These are phyloP conservation scores for Nipponia nippon DNA, from an alignment of 2,113 vertebrate genomes.

Conservation along the genomic window DNA sequence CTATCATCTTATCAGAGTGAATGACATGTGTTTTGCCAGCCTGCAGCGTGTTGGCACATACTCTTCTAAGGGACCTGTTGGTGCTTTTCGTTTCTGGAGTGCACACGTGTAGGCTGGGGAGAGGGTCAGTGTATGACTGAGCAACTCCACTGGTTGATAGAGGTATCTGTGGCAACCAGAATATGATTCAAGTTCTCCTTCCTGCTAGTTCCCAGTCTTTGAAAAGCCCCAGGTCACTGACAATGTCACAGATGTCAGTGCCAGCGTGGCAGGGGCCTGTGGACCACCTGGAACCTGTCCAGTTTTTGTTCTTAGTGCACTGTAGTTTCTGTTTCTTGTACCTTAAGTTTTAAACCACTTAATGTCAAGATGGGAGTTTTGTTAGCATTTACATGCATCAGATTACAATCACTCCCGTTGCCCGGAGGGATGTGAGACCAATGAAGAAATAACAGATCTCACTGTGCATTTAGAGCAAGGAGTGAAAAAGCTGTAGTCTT, in stretches of 20 bases:
- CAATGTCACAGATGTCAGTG: not conserved
- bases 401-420: not conserved
- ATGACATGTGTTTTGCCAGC: not conserved
- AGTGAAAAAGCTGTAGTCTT: not conserved
- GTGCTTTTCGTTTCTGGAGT: not conserved
- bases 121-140: not conserved
- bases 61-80: not conserved
- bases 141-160: not conserved
- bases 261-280: not conserved
- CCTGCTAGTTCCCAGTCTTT: not conserved
- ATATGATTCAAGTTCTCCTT: not conserved
- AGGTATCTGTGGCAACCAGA: not conserved
- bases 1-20: not conserved
- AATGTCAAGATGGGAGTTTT: not conserved
- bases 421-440: not conserved
- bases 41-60: not conserved
- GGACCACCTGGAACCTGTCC: not conserved
- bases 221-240: not conserved
- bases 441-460: conserved; percentile 4
- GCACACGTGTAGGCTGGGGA: not conserved
- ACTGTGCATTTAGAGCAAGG: not conserved
- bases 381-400: not conserved
- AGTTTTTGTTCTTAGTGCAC: not conserved
- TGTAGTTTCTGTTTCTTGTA: not conserved
- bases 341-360: not conserved